These are phyloP conservation scores for Centrocercus urophasianus DNA, from an alignment of 2,113 vertebrate genomes.

Conservation along the genomic window DNA sequence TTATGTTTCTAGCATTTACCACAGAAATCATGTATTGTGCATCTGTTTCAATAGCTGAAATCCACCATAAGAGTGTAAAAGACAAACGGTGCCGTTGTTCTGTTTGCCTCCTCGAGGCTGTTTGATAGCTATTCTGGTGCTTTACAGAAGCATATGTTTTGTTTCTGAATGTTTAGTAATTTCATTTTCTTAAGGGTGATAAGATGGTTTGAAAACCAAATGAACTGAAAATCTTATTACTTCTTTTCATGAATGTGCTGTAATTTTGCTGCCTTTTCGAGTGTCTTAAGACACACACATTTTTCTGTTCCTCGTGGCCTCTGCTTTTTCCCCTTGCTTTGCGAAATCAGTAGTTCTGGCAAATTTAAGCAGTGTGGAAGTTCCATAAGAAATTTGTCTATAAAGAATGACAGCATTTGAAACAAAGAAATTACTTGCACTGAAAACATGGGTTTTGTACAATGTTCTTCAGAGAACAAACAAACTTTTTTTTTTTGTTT, in stretches of 20 bases:
- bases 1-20: background rate
- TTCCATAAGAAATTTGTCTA: background rate
- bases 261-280: background rate
- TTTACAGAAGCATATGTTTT: background rate
- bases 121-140: background rate
- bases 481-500: background rate
- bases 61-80: background rate
- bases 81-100: background rate
- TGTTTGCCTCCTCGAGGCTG: background rate
- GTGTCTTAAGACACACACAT: background rate
- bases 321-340: background rate
- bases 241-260: background rate
- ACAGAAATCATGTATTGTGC: background rate
- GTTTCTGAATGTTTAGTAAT: background rate
- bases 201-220: background rate
- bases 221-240: background rate
- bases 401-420: background rate
- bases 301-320: background rate
- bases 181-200: background rate
- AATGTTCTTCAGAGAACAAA: background rate
- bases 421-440: background rate
- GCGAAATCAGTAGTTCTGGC: background rate
- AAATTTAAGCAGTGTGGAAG: background rate
- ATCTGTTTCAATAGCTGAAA: background rate
- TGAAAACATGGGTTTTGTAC: background rate